Evolutionary conservation across 2,113 vertebrate genomes (phyloP).

Genomic region (Eonycteris spelaea): DNA sequence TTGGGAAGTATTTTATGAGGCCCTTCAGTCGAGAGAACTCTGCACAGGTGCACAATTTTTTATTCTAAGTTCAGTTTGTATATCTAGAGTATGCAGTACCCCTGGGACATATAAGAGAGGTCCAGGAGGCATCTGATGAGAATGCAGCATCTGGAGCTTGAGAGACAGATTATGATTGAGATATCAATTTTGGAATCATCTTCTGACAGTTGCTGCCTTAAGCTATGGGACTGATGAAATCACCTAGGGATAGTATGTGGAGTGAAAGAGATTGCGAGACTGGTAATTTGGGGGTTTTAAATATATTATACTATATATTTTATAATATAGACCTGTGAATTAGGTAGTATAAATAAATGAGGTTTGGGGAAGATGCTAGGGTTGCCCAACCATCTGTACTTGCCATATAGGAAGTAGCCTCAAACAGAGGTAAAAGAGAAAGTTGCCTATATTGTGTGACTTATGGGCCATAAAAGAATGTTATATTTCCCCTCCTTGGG

Average conservation of each 20-base stretch:
- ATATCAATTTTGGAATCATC: neutral
- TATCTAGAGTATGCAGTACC: neutral
- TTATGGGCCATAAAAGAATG: neutral
- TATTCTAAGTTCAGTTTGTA: neutral
- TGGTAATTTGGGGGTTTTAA: neutral
- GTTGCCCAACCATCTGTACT: neutral
- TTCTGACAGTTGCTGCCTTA: neutral
- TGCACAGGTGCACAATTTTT: neutral
- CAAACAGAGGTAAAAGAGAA: neutral
- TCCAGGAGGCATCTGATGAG: neutral
- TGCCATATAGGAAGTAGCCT: neutral
- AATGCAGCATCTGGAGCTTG: neutral
- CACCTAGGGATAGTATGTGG: neutral
- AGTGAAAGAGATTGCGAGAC: neutral
- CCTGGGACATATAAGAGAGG: neutral
- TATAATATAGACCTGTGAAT: neutral
- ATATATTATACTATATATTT: neutral
- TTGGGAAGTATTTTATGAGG: neutral
- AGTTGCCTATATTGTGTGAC: neutral
- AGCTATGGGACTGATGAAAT: neutral
- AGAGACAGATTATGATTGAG: neutral
- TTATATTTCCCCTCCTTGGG: neutral
- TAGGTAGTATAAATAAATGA: neutral
- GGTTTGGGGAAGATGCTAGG: neutral
- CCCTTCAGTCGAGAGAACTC: neutral